phyloP scores from a whole-genome alignment of 37 sponge, comb jelly and placozoan species.

The Agelas oroides region DNA sequence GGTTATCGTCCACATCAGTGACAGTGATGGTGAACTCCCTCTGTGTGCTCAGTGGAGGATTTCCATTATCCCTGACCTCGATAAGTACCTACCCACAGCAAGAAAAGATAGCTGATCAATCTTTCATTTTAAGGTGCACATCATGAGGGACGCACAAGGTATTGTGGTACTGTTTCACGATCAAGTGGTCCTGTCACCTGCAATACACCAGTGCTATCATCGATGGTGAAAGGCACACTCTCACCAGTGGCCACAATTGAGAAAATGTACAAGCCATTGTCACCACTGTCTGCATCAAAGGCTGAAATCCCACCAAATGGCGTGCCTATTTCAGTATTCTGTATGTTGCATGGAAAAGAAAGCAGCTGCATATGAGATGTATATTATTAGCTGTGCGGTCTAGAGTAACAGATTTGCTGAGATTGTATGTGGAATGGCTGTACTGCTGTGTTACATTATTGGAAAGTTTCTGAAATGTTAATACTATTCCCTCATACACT shows the following conservation, averaged over 20 bases:
- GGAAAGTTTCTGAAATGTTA: no score
- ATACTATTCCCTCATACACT: no score
- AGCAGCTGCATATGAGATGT: no score
- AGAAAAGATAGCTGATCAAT: no score
- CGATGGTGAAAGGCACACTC: background rate
- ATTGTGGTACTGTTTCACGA: conserved; percentile 14
- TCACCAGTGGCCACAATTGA: background rate
- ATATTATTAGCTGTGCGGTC: no score
- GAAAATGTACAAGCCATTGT: conserved; percentile 6
- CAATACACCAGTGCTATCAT: background rate
- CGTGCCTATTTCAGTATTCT: background rate
- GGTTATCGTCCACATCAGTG: conserved; percentile 37
- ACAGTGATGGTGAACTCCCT: conserved; percentile 1
- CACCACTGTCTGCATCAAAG: conserved; percentile 10
- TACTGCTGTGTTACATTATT: background rate
- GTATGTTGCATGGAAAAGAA: background rate
- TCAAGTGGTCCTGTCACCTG: background rate
- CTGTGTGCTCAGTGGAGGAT: conserved; percentile 8
- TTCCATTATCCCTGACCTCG: conserved; percentile 28
- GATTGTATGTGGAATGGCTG: no score
- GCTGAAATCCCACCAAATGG: background rate
- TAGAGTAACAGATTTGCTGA: no score
- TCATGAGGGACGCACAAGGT: background rate
- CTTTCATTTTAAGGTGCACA: background rate
- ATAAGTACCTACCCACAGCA: background rate